Percentiles rank a stretch among this genome's conserved stretches.
Evolutionary conservation across 2,113 vertebrate genomes (phyloP).

Genomic region (Cephalopholis sonnerati): DNA sequence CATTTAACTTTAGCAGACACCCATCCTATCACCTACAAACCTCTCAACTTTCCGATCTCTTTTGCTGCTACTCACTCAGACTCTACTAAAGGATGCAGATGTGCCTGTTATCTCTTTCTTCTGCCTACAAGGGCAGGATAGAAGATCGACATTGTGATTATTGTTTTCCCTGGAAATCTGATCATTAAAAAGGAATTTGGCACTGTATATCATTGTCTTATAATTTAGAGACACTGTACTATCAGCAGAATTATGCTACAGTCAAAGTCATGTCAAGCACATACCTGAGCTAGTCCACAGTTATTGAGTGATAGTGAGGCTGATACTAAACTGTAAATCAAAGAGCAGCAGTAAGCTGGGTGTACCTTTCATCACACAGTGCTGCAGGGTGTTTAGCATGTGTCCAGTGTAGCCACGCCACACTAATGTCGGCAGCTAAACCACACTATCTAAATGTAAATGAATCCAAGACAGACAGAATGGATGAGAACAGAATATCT

Average conservation of each 20-base stretch:
- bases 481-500: conserved; percentile 8
- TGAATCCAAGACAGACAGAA: conserved; percentile 23
- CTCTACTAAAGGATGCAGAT: too few relatives aligned
- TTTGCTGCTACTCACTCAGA: neutral
- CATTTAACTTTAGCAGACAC: too few relatives aligned
- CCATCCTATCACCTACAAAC: neutral
- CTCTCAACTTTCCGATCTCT: neutral
- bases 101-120: too few relatives aligned
- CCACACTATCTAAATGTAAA: conserved; percentile 68
- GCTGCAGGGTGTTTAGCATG: conserved; percentile 21
- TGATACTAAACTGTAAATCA: conserved; percentile 27
- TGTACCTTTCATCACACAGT: neutral
- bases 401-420: conserved; percentile 1
- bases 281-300: too few relatives aligned
- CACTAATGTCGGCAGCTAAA: conserved; percentile 6
- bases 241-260: neutral
- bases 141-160: neutral
- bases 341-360: neutral
- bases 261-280: neutral
- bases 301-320: neutral
- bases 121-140: too few relatives aligned
- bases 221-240: too few relatives aligned
- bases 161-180: neutral
- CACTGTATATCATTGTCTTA: neutral
- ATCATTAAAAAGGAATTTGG: neutral